Base-by-base conservation (phyloP, 2,113 vertebrate genomes). In the Sceloporus undulatus region DNA sequence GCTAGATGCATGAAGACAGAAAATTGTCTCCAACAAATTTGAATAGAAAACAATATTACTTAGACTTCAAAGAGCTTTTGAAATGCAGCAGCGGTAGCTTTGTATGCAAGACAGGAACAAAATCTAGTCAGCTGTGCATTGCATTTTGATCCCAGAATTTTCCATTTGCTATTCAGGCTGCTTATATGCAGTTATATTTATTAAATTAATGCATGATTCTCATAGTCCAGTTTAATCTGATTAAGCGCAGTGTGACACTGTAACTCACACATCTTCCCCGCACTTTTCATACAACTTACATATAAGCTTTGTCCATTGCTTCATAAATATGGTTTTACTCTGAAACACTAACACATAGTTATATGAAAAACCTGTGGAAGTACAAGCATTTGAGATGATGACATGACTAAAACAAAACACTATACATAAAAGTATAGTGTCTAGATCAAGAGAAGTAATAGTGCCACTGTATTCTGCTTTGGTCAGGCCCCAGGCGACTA, bases 1-100 rank as follows among this genome's bases (percentile, higher is more conserved):
- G 82, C 85, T 90, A 88, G 90, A 74, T 85, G 91, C 18, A 52
- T 78, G 81, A 83, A 91, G 85, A 77, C 27, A 62, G 29, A 87
- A 88, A 65, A 91, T 88, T 82, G 90, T 87, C 19, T 89, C 68
- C 68, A 91, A 78, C 38, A 79, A 89, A 90, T 94, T 91, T 68
- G 89, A 89, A 91, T 7, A 90, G 79, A 90, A 92, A 91, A 82
- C 23, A 91, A 84, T 71, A 90, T 40, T 86, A 88, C 66, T 77
- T 65, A 85, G 70, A 92, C 73, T 85, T 91, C 16, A 87, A 75
- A 92, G 87, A 10, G 54, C 40, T 40, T 90, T 42, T 85, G 86
- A 88, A 54, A 83, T 25, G 29, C 73, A 73, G 34, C 79, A 38
- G 59, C 70, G 65, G 82, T 88, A 14, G 34, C 91, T 86, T 79